These are phyloP conservation scores for Protobothrops flavoviridis DNA, from an alignment of 2,113 vertebrate species.

Conservation along the genomic window DNA sequence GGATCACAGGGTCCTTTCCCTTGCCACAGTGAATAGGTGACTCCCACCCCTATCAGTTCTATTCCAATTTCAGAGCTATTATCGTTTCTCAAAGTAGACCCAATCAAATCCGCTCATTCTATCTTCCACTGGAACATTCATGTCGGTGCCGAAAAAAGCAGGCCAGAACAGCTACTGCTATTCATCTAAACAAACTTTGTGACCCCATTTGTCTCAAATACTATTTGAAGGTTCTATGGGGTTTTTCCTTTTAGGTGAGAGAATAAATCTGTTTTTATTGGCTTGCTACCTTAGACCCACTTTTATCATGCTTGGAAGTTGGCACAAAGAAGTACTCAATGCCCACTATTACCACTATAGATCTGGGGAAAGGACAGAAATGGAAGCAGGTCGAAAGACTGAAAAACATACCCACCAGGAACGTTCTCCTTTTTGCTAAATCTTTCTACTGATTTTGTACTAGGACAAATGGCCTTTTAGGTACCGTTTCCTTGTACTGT, in stretches of 20 bases:
- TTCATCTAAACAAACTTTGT: neutral
- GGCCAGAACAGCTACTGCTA: neutral
- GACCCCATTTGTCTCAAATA: neutral
- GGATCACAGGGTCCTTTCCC: neutral
- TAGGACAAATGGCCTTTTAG: neutral
- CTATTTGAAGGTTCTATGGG: neutral
- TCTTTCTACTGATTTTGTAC: neutral
- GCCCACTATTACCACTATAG: neutral
- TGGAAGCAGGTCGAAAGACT: neutral
- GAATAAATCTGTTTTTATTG: neutral
- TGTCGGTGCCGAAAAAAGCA: neutral
- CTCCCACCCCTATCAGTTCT: neutral
- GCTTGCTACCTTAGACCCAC: neutral
- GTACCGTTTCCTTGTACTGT: neutral
- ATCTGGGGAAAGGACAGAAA: neutral
- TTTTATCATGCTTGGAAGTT: conserved; percentile 14
- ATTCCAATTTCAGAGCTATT: neutral
- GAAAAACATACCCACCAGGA: neutral
- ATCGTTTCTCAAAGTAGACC: neutral
- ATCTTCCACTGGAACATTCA: neutral
- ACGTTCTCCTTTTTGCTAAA: neutral
- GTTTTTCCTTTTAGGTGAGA: neutral
- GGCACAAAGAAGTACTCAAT: neutral
- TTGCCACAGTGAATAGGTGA: neutral
- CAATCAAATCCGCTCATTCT: neutral